Evolutionary conservation across 2,113 vertebrate species (phyloP), one percentile per base, ranked within the genome.

Genomic region (Solenodon paradoxus): DNA sequence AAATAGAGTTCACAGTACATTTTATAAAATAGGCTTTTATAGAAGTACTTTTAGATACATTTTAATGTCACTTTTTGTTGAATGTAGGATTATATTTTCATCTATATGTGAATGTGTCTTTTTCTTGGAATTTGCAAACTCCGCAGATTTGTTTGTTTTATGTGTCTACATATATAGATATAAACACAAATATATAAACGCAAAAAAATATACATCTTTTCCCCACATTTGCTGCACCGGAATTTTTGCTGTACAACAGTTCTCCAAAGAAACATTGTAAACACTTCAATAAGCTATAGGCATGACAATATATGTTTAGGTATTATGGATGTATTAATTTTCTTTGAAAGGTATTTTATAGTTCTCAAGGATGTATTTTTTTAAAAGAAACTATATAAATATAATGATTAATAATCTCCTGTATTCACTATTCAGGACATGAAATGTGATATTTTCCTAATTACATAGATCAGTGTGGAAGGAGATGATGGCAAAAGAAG

Each of bases 401-500:
- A 97, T 93, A 97, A 95, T 96, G 96, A 98, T 98, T 98, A 98
- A 97, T 96, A 98, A 97, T 98, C 97, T 97, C 66, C 81, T 97
- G 51, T 91, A 88, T 96, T 98, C 94, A 93, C 96, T 97, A 68
- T 97, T 98, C 95, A 97, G 94, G 93, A 93, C 69, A 90, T 79
- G 97, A 97, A 93, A 93, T 97, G 88, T 97, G 97, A 95, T 92
- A 97, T 98, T 98, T 98, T 98, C 95, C 95, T 98, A 98, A 98
- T 98, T 98, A 97, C 87, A 80, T 71, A 97, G 95, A 95, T 95
- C 83, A 95, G 66, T 94, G 95, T 98, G 96, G 97, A 96, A 98
- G 97, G 97, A 97, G 97, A 68, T 94, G 96, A 95, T 93, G 95
- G 71, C 88, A 87, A 82, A 98, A 49, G 90, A 98, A 98, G 98